Evolutionary conservation across 2,888 invertebrate genomes (phyloP), one percentile per base, ranked within the genome.

Genomic region (Ypsolopha scabrella): DNA sequence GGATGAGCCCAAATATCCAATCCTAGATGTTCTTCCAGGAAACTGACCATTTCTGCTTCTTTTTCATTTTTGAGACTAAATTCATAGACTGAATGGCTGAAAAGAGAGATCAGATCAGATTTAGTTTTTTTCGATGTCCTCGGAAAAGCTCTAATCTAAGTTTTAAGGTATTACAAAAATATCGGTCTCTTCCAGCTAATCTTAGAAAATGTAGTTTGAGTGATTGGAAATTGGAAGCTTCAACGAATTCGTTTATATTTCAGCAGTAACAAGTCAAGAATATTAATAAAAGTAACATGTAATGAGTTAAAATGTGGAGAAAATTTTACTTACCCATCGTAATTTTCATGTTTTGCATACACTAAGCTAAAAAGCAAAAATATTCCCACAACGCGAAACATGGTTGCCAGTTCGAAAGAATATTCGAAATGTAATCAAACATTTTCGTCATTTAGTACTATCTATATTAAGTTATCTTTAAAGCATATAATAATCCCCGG

Each of bases 331-430:
- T 60, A 80, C 80, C 80, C 80, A 49, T 75, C 72, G 51, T 75
- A 75, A 10, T 63, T 54, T 55, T 81, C 80, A 56, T 80, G 70
- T 60, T 77, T 79, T 1, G 71, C 80, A 10, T 61, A 55, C 34
- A 63, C 72, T 1, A 60, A 55, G 54, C 53, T 62, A n/a, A 66
- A 54, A 9, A 55, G 58, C 38, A 67, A 56, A 45, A 70, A 44
- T 7, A 67, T 38, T 8, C 75, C 53, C 2, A 69, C 36, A 41
- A 57, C 43, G 54, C 64, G 58, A 6, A 52, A 57, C 62, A 61
- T 62, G 53, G 36, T 43, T 11, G 11, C 7, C 49, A 51, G n/a
- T 43, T 38, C 37, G 14, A n/a, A 7, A 37, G 6, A 46, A 47
- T 51, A 34, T 38, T n/a, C 39, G 39, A 39, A 39, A 39, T 39